A percentile compares a stretch with the other conserved stretches of the same genome.
Evolutionary conservation across 2,888 invertebrate genomes (phyloP).

Genomic region (Clunio marinus): DNA sequence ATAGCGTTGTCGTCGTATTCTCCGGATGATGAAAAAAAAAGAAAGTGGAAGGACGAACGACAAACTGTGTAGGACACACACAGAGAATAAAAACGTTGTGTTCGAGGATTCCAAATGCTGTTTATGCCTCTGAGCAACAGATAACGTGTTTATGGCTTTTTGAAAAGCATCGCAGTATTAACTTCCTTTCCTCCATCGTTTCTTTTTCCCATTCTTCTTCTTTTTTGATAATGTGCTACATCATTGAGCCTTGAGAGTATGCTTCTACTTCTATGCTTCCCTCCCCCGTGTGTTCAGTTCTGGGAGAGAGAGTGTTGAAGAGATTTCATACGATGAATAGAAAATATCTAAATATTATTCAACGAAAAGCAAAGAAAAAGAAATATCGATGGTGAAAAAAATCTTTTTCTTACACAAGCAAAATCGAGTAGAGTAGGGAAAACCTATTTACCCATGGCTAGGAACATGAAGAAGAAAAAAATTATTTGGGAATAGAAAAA

Average conservation of each 20-base stretch:
- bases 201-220: too few relatives aligned
- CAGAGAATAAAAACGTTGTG: neutral
- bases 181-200: conserved; percentile 10
- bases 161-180: conserved; percentile 36
- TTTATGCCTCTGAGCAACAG: conserved; percentile 36
- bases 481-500: conserved; percentile 14
- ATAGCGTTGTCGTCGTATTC: neutral
- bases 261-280: too few relatives aligned
- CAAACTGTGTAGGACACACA: conserved; percentile 2
- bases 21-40: neutral
- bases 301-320: neutral
- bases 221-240: conserved; percentile 33
- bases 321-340: neutral
- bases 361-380: neutral
- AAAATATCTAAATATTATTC: conserved; percentile 33
- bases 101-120: neutral
- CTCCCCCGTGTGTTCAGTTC: neutral
- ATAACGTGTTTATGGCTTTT: conserved; percentile 39
- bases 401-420: neutral
- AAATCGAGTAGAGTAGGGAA: neutral
- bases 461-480: neutral
- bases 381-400: too few relatives aligned
- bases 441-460: neutral
- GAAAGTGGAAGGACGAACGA: neutral
- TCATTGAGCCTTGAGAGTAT: conserved; percentile 14